phyloP scores from a whole-genome alignment of 1,140 invertebrate genomes.

The Heterodera carotae region DNA sequence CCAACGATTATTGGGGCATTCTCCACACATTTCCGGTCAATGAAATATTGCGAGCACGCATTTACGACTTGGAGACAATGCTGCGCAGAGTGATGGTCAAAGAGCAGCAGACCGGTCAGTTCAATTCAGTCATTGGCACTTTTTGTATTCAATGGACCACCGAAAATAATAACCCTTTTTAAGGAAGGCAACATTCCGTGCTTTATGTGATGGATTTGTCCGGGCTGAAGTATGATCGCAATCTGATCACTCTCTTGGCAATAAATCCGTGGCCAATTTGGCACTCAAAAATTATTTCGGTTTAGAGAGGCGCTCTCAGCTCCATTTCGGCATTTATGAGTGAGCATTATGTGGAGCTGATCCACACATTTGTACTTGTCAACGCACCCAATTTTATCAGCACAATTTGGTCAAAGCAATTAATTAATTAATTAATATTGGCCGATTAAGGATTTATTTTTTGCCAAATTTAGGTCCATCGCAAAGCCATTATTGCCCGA shows the following conservation, averaged over 20 bases:
- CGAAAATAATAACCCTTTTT: slow-evolving; percentile 21
- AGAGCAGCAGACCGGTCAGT: slow-evolving; percentile 55
- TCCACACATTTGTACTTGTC: slow-evolving; percentile 62
- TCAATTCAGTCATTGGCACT: no score
- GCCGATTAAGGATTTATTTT: neutral
- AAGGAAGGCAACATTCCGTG: slow-evolving; percentile 55
- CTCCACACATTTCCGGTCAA: slow-evolving; percentile 60
- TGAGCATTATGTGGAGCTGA: slow-evolving; percentile 62
- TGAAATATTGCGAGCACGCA: slow-evolving; percentile 58
- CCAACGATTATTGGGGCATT: slow-evolving; percentile 63
- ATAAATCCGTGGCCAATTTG: neutral
- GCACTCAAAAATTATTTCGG: neutral
- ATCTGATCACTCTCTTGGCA: slow-evolving; percentile 43
- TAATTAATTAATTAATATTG: neutral
- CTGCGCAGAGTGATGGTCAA: slow-evolving; percentile 59
- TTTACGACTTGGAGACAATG: slow-evolving; percentile 65
- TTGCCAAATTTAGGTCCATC: slow-evolving; percentile 49
- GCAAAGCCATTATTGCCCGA: slow-evolving; percentile 61
- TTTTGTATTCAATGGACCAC: slow-evolving; percentile 13
- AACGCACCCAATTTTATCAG: slow-evolving; percentile 60
- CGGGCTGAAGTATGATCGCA: slow-evolving; percentile 57
- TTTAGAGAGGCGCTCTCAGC: slow-evolving; percentile 55
- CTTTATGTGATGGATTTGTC: slow-evolving; percentile 64
- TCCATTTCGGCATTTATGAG: slow-evolving; percentile 63
- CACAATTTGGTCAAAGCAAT: slow-evolving; percentile 48